Percentiles rank a stretch among this genome's conserved stretches.
Conservation (phyloP, 2,888 invertebrate genomes). For the Macrosoma leucophasiata region DNA sequence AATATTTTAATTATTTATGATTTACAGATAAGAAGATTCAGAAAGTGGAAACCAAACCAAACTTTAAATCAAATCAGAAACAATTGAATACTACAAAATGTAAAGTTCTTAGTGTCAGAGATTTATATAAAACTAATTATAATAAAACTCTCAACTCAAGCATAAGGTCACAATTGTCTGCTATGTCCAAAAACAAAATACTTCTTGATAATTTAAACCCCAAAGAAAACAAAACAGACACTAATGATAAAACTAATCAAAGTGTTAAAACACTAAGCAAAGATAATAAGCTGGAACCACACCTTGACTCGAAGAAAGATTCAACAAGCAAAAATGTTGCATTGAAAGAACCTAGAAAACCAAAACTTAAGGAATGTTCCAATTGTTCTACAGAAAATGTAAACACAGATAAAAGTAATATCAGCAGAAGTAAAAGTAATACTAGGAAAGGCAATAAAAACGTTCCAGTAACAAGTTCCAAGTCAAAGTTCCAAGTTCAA, state of each 20-base stretch:
- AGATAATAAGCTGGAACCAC: conserved; percentile 5
- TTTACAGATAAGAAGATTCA: conserved; percentile 3
- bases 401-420: conserved; percentile 3
- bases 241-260: conserved; percentile 1
- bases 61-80: conserved; percentile 7
- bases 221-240: conserved; percentile 5
- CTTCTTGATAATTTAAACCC: no score
- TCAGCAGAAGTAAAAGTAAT: conserved; percentile 1
- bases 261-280: conserved; percentile 1
- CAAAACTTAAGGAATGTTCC: background rate
- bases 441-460: conserved; percentile 7
- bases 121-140: conserved; percentile 9
- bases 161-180: no score
- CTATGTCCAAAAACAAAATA: no score
- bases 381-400: background rate
- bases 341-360: conserved; percentile 5
- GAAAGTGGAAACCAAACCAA: background rate
- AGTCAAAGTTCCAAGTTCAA: no score
- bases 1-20: conserved; percentile 2
- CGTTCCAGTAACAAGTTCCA: conserved; percentile 4
- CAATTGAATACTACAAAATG: no score
- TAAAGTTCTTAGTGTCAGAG: conserved; percentile 9
- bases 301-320: conserved; percentile 9
- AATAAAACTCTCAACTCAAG: no score
- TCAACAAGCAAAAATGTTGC: conserved; percentile 10